Conservation (phyloP, 2,797 vertebrate genomes). For the Phataginus tricuspis region DNA sequence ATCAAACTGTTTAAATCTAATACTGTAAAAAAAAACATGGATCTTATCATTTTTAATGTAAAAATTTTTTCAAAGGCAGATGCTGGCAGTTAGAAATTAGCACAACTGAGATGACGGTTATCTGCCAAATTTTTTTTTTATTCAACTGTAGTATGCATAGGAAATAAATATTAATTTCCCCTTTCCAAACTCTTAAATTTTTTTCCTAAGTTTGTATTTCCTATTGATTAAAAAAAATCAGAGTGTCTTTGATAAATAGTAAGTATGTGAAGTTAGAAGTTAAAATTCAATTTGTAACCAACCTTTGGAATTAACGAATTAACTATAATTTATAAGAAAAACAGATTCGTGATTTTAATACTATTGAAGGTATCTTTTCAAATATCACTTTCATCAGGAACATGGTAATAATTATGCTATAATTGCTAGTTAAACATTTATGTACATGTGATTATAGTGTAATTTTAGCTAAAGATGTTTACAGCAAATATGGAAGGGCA, state of each 20-base stretch:
- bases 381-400: constrained; percentile 61
- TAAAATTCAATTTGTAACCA: constrained; percentile 52
- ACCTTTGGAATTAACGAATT: constrained; percentile 55
- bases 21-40: not conserved
- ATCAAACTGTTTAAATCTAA: constrained; percentile 4
- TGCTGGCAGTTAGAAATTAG: not conserved
- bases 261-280: not conserved
- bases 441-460: constrained; percentile 70
- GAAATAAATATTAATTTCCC: constrained; percentile 55
- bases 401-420: constrained; percentile 58
- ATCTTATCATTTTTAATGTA: not conserved
- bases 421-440: constrained; percentile 79
- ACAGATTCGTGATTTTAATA: constrained; percentile 47
- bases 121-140: constrained; percentile 8
- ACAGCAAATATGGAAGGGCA: constrained; percentile 57
- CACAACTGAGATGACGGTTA: not conserved
- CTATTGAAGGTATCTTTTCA: constrained; percentile 64
- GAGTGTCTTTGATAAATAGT: constrained; percentile 9
- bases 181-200: constrained; percentile 4
- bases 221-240: constrained; percentile 7
- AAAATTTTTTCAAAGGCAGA: not conserved
- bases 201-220: not conserved
- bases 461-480: constrained; percentile 78
- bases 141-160: not conserved
- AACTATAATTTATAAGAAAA: constrained; percentile 62